A percentile compares a stretch with the other conserved stretches of the same genome.
Evolutionary conservation across 2,888 invertebrate genomes (phyloP).

Genomic region (Griposia aprilina): DNA sequence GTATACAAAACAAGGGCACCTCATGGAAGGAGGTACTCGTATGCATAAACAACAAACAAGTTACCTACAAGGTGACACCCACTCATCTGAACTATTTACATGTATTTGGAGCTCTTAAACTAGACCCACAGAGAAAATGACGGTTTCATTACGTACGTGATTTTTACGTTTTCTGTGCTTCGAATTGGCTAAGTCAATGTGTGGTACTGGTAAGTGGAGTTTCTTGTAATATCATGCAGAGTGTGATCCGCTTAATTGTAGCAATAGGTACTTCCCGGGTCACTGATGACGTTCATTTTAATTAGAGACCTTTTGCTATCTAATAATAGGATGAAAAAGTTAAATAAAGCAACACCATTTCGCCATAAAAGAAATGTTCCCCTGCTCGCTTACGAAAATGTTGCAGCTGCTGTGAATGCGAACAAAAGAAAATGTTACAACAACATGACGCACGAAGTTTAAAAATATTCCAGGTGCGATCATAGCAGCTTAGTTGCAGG

Average conservation of each 20-base stretch:
- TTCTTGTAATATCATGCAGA: not conserved
- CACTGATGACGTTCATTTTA: conserved; percentile 1
- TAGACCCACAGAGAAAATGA: conserved; percentile 32
- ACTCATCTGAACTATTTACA: conserved; percentile 48
- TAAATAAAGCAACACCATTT: conserved; percentile 7
- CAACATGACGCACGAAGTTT: conserved; percentile 26
- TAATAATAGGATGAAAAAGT: conserved; percentile 30
- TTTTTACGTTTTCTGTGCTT: conserved; percentile 7
- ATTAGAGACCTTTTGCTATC: conserved; percentile 1
- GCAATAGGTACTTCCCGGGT: not conserved
- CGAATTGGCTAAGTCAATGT: not conserved
- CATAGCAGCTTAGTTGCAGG: conserved; percentile 3
- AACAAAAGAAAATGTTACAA: conserved; percentile 14
- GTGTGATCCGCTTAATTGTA: too few species aligned
- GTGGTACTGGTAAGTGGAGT: not conserved
- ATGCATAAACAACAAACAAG: conserved; percentile 53
- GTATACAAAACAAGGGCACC: conserved; percentile 36
- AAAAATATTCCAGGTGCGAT: conserved; percentile 28
- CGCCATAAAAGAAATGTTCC: conserved; percentile 4
- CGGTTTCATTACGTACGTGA: conserved; percentile 16
- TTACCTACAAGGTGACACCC: conserved; percentile 46
- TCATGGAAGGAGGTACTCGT: conserved; percentile 33
- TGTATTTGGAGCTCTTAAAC: conserved; percentile 44
- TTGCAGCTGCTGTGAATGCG: conserved; percentile 1
- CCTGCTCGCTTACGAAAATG: conserved; percentile 14